phyloP scores from a whole-genome alignment of 1,140 invertebrate genomes.

The Orussus abietinus region DNA sequence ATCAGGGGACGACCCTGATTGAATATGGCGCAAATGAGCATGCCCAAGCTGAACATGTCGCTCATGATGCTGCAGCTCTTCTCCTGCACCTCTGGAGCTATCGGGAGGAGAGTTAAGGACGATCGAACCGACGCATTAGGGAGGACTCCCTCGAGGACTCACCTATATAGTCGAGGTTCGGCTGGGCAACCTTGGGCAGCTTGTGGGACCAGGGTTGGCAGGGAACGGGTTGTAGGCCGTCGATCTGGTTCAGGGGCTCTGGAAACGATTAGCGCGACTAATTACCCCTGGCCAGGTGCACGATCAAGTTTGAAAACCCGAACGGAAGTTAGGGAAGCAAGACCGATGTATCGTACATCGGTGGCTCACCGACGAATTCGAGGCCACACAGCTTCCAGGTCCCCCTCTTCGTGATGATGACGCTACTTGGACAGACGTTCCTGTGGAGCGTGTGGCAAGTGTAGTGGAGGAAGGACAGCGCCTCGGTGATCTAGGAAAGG shows the following conservation, averaged over 20 bases:
- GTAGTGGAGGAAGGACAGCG: conserved; percentile 87
- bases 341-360: not conserved
- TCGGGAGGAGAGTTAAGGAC: conserved; percentile 29
- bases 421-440: conserved; percentile 89
- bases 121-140: conserved; percentile 13
- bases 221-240: conserved; percentile 66
- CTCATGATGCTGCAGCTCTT: conserved; percentile 78
- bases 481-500: conserved; percentile 82
- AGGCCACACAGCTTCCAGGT: conserved; percentile 96
- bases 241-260: conserved; percentile 69
- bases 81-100: conserved; percentile 87
- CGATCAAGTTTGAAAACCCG: not conserved
- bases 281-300: too few relatives aligned
- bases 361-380: conserved; percentile 81
- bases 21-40: conserved; percentile 88
- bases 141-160: conserved; percentile 34
- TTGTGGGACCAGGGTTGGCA: conserved; percentile 84
- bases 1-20: conserved; percentile 84
- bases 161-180: conserved; percentile 88
- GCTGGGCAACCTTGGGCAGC: conserved; percentile 87
- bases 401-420: conserved; percentile 90
- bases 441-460: conserved; percentile 81
- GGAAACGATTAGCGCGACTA: conserved; percentile 33
- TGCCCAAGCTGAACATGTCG: conserved; percentile 94
- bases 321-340: not conserved